phyloP scores from a whole-genome alignment of 2,888 invertebrate genomes.

The Rhingia campestris region DNA sequence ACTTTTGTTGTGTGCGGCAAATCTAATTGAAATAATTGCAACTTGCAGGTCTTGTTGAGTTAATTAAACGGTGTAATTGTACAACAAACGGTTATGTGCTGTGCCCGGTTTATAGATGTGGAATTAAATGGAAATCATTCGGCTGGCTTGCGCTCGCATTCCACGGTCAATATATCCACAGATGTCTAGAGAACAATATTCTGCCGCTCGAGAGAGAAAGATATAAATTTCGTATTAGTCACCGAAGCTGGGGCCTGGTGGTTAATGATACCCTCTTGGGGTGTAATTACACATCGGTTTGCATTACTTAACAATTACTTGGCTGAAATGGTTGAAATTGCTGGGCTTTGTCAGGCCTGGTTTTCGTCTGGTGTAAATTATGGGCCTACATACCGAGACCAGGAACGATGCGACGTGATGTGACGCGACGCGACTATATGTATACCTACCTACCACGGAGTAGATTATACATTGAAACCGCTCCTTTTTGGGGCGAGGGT shows the following conservation, averaged over 20 bases:
- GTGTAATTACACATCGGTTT: slow-evolving; percentile 68
- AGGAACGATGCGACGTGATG: neutral
- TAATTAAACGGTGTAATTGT: slow-evolving; percentile 83
- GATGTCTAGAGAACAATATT: slow-evolving; percentile 54
- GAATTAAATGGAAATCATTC: slow-evolving; percentile 69
- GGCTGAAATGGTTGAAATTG: slow-evolving; percentile 61
- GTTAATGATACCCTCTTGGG: slow-evolving; percentile 61
- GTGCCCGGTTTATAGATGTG: slow-evolving; percentile 40
- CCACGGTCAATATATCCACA: slow-evolving; percentile 31
- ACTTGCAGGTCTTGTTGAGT: slow-evolving; percentile 78
- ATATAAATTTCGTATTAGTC: slow-evolving; percentile 51
- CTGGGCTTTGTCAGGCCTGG: slow-evolving; percentile 37
- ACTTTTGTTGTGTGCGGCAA: slow-evolving; percentile 35
- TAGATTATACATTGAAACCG: slow-evolving; percentile 66
- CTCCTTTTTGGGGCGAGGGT: slow-evolving; percentile 73
- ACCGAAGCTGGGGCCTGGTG: slow-evolving; percentile 28
- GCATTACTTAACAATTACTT: slow-evolving; percentile 72
- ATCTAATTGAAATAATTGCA: slow-evolving; percentile 83
- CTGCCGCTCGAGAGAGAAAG: slow-evolving; percentile 6
- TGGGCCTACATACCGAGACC: slow-evolving; percentile 43
- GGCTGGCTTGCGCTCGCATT: slow-evolving; percentile 48
- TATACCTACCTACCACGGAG: slow-evolving; percentile 3
- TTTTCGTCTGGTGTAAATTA: slow-evolving; percentile 68
- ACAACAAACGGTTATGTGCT: slow-evolving; percentile 72
- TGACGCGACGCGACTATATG: slow-evolving; percentile 3